Conservation (phyloP, 2,113 vertebrate species). For the Microcebus griseorufus region DNA sequence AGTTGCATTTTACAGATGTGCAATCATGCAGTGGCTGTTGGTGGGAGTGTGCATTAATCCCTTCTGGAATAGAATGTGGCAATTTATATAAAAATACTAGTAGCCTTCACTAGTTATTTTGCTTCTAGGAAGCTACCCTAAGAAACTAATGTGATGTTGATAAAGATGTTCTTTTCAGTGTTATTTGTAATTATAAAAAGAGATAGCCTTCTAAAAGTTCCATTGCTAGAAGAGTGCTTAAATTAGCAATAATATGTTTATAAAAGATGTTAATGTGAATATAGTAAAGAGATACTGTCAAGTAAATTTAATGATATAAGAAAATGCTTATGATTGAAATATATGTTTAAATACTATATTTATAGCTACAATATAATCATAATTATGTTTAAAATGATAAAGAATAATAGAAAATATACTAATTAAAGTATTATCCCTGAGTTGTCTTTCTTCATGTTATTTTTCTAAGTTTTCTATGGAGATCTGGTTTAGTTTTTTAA, state of each 20-base stretch:
- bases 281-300: not conserved
- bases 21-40: not conserved
- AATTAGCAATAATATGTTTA: not conserved
- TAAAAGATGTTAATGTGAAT: not conserved
- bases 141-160: not conserved
- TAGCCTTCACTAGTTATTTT: not conserved
- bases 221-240: not conserved
- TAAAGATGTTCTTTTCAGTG: conserved; percentile 47
- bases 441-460: not conserved
- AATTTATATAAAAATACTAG: not conserved
- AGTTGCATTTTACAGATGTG: conserved; percentile 27
- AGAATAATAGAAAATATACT: not conserved
- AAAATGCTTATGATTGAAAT: not conserved
- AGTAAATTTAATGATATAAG: not conserved
- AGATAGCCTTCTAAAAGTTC: not conserved
- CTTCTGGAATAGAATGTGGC: not conserved
- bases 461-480: not conserved
- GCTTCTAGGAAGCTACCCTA: not conserved
- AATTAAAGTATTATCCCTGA: not conserved
- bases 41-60: not conserved
- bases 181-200: conserved; percentile 43
- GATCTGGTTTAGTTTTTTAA: not conserved
- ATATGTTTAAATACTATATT: not conserved
- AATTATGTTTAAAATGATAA: not conserved
- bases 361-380: not conserved